These are phyloP conservation scores for Albula goreensis DNA, from an alignment of 2,113 vertebrate genomes.

Conservation along the genomic window DNA sequence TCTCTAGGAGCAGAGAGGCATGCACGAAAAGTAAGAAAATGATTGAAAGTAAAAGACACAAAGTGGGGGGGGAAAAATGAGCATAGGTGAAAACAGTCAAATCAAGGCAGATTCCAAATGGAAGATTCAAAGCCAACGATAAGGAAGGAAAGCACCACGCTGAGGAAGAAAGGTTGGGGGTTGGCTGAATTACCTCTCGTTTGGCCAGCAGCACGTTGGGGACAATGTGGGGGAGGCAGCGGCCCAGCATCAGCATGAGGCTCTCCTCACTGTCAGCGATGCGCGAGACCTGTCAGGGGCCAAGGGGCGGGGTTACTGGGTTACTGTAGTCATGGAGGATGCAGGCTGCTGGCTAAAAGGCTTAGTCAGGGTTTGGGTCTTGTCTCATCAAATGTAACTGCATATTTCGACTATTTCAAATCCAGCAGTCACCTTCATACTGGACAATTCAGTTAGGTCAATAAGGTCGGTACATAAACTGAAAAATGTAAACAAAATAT, in stretches of 20 bases:
- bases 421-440: no score
- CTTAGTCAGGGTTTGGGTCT: not conserved
- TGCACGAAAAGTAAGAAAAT: conserved; percentile 90
- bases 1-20: conserved; percentile 95
- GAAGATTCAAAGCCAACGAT: conserved; percentile 25
- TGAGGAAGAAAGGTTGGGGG: not conserved
- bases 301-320: not conserved
- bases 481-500: no score
- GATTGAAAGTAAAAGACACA: conserved; percentile 81
- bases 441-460: no score
- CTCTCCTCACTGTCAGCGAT: conserved; percentile 95
- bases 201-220: conserved; percentile 97
- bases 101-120: conserved; percentile 23
- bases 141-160: not conserved
- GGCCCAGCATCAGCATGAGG: conserved; percentile 95
- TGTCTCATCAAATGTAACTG: not conserved
- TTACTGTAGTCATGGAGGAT: not conserved
- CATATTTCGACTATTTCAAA: not conserved
- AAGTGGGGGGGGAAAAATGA: conserved; percentile 59
- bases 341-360: not conserved
- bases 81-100: conserved; percentile 33
- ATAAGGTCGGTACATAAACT: no score
- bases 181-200: conserved; percentile 82
- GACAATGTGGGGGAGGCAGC: conserved; percentile 96
- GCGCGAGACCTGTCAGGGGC: conserved; percentile 81